A percentile compares a stretch with the other conserved stretches of the same genome.
Evolutionary conservation across 2,113 vertebrate genomes (phyloP).

Genomic region (Grallaria varia): DNA sequence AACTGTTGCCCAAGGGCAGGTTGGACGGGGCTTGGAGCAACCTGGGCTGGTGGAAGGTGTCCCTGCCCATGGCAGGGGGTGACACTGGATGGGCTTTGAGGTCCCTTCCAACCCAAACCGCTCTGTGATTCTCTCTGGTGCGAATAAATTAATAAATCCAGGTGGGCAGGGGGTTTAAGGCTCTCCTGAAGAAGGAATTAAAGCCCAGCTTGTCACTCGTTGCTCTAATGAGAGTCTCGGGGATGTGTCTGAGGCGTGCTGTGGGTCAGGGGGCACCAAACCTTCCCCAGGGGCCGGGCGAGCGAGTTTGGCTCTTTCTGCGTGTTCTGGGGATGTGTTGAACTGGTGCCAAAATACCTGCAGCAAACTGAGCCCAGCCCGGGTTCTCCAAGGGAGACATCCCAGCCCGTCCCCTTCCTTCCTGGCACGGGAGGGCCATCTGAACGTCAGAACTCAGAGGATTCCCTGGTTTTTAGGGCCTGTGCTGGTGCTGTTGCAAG

Average conservation of each 20-base stretch:
- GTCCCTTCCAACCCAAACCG: not conserved
- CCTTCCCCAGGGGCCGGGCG: not conserved
- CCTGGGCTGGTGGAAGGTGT: not conserved
- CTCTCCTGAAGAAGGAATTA: not conserved
- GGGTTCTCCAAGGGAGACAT: not conserved
- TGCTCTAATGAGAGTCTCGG: not conserved
- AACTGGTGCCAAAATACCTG: not conserved
- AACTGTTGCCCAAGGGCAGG: not conserved
- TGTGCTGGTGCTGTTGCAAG: not conserved
- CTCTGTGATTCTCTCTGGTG: not conserved
- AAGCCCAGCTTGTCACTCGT: not conserved
- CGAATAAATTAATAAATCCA: rapidly evolving
- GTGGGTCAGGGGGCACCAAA: not conserved
- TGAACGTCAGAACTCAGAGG: not conserved
- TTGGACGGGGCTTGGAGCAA: not conserved
- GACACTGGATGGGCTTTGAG: rapidly evolving
- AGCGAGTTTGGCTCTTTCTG: not conserved
- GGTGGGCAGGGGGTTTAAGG: not conserved
- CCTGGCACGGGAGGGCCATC: not conserved
- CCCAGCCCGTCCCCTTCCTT: too few relatives aligned
- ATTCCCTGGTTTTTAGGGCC: not conserved
- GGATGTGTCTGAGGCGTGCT: rapidly evolving
- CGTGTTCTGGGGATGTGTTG: rapidly evolving
- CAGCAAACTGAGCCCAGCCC: rapidly evolving
- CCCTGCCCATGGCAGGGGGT: not conserved